A percentile compares a stretch with the other conserved stretches of the same genome.
Conservation (phyloP, 2,113 vertebrate genomes). For the Sorex araneus region DNA sequence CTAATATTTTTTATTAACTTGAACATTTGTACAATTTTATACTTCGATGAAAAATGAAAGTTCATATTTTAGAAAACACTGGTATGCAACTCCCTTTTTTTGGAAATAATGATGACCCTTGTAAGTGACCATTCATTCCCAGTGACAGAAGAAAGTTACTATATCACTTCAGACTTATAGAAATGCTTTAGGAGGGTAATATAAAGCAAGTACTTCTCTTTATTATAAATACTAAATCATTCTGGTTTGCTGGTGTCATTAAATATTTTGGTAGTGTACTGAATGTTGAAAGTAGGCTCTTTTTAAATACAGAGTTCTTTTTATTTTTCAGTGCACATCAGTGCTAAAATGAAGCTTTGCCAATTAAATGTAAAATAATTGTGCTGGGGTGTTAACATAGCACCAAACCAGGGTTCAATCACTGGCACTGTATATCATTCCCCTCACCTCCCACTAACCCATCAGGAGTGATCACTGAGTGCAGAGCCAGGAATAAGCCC, state of each 20-base stretch:
- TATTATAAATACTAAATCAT: neutral
- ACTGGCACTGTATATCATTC: too few species aligned
- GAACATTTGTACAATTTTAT: neutral
- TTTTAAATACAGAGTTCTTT: neutral
- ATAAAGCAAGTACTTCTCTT: neutral
- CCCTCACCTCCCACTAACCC: too few species aligned
- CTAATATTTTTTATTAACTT: slow-evolving; percentile 15
- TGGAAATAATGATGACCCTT: neutral
- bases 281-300: neutral
- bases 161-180: neutral
- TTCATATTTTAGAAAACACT: neutral
- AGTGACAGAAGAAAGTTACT: neutral
- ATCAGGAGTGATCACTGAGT: too few species aligned
- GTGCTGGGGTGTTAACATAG: too few species aligned
- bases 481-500: too few species aligned
- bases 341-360: neutral
- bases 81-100: neutral
- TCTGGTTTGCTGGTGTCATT: neutral
- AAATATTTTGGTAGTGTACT: neutral
- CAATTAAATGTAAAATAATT: neutral
- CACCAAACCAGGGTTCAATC: too few species aligned
- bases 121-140: neutral
- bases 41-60: neutral
- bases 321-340: neutral
- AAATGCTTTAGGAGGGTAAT: neutral